These are phyloP conservation scores for Spongilla lacustris DNA, from an alignment of 37 sponge, comb jelly and placozoan genomes.

Conservation along the genomic window DNA sequence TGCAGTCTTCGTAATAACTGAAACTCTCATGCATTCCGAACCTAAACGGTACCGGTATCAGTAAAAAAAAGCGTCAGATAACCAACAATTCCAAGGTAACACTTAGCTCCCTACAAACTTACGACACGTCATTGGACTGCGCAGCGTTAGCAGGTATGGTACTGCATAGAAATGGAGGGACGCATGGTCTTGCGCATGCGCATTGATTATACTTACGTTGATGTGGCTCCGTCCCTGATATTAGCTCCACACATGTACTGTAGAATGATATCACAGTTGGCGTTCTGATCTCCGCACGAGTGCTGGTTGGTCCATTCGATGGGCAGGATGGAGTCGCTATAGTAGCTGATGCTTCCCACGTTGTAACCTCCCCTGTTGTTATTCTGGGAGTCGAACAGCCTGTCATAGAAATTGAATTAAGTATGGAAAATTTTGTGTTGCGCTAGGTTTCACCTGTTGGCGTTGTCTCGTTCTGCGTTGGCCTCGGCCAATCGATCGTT, in stretches of 20 bases:
- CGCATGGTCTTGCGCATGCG: not conserved
- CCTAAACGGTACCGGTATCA: no score
- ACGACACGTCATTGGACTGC: constrained; percentile 85
- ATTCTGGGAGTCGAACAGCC: constrained; percentile 98
- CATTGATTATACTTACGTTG: constrained; percentile 56
- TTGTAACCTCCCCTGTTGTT: constrained; percentile 99
- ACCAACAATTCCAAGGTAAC: not conserved
- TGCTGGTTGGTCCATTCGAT: constrained; percentile 99
- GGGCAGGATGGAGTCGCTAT: constrained; percentile 78
- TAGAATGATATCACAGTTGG: constrained; percentile 91
- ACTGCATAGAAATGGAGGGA: constrained; percentile 26
- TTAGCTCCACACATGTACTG: constrained; percentile 96
- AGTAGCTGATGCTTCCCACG: constrained; percentile 95
- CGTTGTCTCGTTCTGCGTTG: constrained; percentile 88
- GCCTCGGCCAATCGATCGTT: constrained; percentile 98
- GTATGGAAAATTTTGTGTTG: not conserved
- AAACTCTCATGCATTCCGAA: constrained; percentile 97
- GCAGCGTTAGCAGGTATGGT: constrained; percentile 86
- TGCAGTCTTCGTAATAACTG: constrained; percentile 91
- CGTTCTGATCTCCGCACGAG: constrained; percentile 93
- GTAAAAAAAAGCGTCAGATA: not conserved
- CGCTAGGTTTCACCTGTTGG: constrained; percentile 70
- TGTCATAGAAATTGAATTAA: not conserved
- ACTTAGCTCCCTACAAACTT: constrained; percentile 7
- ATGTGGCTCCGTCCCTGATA: constrained; percentile 90